Conservation (phyloP, 2,888 invertebrate genomes). For the Thelaira solivaga region DNA sequence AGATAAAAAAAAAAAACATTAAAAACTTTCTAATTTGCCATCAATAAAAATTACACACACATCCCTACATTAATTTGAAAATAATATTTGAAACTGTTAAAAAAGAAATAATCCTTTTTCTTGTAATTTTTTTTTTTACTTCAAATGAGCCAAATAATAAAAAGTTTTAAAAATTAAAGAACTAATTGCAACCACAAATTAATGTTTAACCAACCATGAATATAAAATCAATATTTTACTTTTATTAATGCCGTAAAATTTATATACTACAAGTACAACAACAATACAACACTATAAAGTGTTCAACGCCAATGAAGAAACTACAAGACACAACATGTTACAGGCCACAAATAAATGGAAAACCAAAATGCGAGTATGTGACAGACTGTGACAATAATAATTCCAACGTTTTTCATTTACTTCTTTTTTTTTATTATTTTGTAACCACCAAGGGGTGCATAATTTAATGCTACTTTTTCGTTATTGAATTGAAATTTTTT, state of each 20-base stretch:
- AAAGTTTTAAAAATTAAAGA: too few relatives aligned
- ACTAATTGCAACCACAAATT: constrained; percentile 39
- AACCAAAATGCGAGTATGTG: constrained; percentile 28
- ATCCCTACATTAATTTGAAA: too few relatives aligned
- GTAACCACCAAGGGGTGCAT: constrained; percentile 48
- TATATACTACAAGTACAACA: too few relatives aligned
- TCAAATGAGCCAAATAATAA: too few relatives aligned
- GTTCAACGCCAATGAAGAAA: not conserved
- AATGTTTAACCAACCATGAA: constrained; percentile 26
- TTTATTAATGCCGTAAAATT: not conserved
- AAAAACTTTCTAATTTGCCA: too few relatives aligned
- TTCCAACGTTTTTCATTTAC: constrained; percentile 31
- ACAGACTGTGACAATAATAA: constrained; percentile 37
- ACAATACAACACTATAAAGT: too few relatives aligned
- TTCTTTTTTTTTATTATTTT: too few relatives aligned
- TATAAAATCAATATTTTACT: constrained; percentile 10
- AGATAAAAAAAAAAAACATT: too few relatives aligned
- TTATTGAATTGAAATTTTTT: constrained; percentile 18
- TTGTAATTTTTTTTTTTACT: too few relatives aligned
- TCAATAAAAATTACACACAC: too few relatives aligned
- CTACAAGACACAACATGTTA: not conserved
- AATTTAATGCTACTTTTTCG: constrained; percentile 40
- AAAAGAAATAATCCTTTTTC: too few relatives aligned
- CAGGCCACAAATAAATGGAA: constrained; percentile 20
- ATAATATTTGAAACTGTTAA: too few relatives aligned